These are phyloP conservation scores for Reticulitermes speratus DNA, from an alignment of 1,140 invertebrate species.

Conservation along the genomic window DNA sequence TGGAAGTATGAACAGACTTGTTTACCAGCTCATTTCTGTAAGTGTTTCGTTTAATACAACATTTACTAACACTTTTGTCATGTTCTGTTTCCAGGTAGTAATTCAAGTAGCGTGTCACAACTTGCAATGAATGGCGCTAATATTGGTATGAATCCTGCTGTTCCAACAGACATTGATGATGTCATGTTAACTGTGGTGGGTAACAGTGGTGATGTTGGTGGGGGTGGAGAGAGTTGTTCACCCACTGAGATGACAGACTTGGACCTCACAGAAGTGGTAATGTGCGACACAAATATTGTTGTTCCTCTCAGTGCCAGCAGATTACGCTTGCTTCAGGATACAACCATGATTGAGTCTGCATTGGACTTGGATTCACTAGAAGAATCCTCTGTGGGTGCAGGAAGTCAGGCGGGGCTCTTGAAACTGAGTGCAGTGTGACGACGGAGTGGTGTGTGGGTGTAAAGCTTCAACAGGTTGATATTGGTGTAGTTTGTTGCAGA, in stretches of 20 bases:
- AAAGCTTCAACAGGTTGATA: not conserved
- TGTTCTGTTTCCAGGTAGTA: constrained; percentile 55
- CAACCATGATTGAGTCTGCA: constrained; percentile 84
- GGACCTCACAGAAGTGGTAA: constrained; percentile 23
- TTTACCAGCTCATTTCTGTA: not conserved
- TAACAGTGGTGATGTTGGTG: not conserved
- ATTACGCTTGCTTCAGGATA: constrained; percentile 72
- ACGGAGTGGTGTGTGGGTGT: constrained; percentile 19
- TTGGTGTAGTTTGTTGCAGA: not conserved
- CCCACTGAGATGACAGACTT: constrained; percentile 1
- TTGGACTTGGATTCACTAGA: constrained; percentile 79
- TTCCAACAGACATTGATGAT: constrained; percentile 50
- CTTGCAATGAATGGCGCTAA: constrained; percentile 63
- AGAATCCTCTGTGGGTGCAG: constrained; percentile 55
- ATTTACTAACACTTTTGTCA: not conserved
- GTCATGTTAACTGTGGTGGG: constrained; percentile 40
- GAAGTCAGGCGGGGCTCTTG: constrained; percentile 56
- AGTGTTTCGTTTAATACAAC: not conserved
- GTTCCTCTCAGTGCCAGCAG: constrained; percentile 57
- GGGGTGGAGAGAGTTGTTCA: not conserved
- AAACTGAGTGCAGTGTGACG: constrained; percentile 48
- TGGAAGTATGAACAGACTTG: not conserved
- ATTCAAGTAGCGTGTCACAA: constrained; percentile 63
- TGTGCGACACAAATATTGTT: constrained; percentile 27
- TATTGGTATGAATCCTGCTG: constrained; percentile 53